Evolutionary conservation across 2,797 vertebrate species (phyloP).

Genomic region (Crenuchus spilurus): DNA sequence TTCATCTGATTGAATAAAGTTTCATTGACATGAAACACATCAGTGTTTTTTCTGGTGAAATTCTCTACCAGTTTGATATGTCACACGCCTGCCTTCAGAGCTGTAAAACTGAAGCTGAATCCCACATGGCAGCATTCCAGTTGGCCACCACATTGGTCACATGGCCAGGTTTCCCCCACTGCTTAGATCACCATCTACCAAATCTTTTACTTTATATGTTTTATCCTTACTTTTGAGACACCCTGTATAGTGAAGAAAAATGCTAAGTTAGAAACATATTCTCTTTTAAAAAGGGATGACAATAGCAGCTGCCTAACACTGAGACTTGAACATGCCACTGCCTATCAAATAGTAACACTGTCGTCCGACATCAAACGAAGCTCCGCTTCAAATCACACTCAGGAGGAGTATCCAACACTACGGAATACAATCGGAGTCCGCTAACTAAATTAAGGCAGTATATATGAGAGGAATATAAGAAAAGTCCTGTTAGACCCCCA

Average conservation of each 20-base stretch:
- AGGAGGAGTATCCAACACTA: slow-evolving; percentile 43
- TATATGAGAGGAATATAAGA: slow-evolving; percentile 46
- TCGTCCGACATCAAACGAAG: background rate
- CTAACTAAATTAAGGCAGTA: slow-evolving; percentile 72
- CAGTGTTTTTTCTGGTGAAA: no score
- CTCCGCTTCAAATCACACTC: slow-evolving; percentile 9
- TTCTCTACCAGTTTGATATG: no score
- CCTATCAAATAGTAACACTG: slow-evolving; percentile 34
- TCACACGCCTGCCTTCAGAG: no score
- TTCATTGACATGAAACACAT: no score
- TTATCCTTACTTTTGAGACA: no score
- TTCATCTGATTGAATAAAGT: no score
- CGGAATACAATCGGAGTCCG: slow-evolving; percentile 71
- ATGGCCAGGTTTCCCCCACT: no score
- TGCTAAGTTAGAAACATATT: background rate
- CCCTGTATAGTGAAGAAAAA: slow-evolving; percentile 14
- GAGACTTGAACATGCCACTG: slow-evolving; percentile 3
- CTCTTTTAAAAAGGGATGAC: background rate
- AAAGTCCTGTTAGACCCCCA: background rate
- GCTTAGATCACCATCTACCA: no score
- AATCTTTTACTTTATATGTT: no score
- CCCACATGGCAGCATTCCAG: no score
- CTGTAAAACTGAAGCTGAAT: no score
- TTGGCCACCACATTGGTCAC: no score
- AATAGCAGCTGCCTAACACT: slow-evolving; percentile 10